Base-by-base conservation (phyloP, 2,888 invertebrate species). In the Amphipyra tragopoginis region DNA sequence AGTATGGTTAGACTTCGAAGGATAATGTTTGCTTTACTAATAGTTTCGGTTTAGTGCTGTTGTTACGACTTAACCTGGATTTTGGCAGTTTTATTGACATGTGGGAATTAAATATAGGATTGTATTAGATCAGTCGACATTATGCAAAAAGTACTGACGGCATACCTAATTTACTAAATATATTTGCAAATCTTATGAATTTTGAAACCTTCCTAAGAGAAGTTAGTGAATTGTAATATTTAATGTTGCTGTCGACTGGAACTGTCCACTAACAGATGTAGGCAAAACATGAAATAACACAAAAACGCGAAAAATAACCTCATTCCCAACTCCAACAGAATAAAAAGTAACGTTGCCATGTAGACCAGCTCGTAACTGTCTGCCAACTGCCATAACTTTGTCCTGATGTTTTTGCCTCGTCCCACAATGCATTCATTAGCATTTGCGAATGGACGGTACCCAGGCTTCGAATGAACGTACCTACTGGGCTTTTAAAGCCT, bases 341-440 rank as follows among this genome's bases (percentile, higher is more conserved):
- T 54, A 70, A 75, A 75, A 74, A 63, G 47, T 33, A 43, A 75
- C 63, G 69, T 71, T 51, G 43, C 56, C 44, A 29, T 36, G 36
- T 38, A 36, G 36, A 45, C 33, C 60, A 69, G 49, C 36, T 56
- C 39, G 33, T 56, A 71, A 71, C 70, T 75, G 72, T 65, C 76
- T 71, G 50, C 65, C 65, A 65, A 56, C 65, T 76, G 72, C 66
- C 77, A 65, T 60, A 65, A 76, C 66, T 72, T 76, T 53, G 52
- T 13, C 33, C 51, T 13, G 48, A 72, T 65, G 65, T 62, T 76
- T 65, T 71, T 55, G 54, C 76, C 29, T 57, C 51, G 43, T 52
- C 51, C 53, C 50, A 75, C 67, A 75, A 58, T 72, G 55, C 51
- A 65, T 60, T 76, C 53, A 76, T 75, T 79, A 75, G 67, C 62